Evolutionary conservation across 2,888 invertebrate genomes (phyloP).

Genomic region (Metopia argyrocephala): DNA sequence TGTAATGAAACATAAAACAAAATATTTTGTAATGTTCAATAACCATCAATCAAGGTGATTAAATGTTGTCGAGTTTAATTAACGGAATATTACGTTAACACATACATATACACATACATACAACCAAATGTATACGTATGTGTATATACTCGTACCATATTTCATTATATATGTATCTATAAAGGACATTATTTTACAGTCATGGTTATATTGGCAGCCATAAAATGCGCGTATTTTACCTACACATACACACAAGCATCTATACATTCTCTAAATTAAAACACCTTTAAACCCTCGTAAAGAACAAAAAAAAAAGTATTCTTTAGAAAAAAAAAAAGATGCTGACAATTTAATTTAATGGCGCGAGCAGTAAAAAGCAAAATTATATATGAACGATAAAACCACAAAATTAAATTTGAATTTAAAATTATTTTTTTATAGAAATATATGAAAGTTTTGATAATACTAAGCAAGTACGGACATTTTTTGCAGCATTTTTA

Average conservation of each 20-base stretch:
- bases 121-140: not conserved
- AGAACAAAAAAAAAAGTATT: too few species aligned
- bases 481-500: too few species aligned
- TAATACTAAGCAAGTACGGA: too few species aligned
- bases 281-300: too few species aligned
- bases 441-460: too few species aligned
- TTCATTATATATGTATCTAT: not conserved
- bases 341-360: too few species aligned
- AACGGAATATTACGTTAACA: conserved; percentile 60
- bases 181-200: conserved; percentile 13
- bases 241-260: not conserved
- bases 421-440: too few species aligned
- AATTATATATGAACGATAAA: too few species aligned
- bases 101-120: not conserved
- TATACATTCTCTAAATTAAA: too few species aligned
- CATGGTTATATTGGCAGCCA: conserved; percentile 18
- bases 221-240: not conserved
- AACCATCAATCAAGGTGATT: conserved; percentile 74
- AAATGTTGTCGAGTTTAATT: conserved; percentile 74
- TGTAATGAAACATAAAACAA: conserved; percentile 22
- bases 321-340: too few species aligned
- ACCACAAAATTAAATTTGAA: too few species aligned
- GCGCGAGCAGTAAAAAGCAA: too few species aligned
- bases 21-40: conserved; percentile 35
- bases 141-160: not conserved